Evolutionary conservation across 2,888 invertebrate species (phyloP).

Genomic region (Altica lythri): DNA sequence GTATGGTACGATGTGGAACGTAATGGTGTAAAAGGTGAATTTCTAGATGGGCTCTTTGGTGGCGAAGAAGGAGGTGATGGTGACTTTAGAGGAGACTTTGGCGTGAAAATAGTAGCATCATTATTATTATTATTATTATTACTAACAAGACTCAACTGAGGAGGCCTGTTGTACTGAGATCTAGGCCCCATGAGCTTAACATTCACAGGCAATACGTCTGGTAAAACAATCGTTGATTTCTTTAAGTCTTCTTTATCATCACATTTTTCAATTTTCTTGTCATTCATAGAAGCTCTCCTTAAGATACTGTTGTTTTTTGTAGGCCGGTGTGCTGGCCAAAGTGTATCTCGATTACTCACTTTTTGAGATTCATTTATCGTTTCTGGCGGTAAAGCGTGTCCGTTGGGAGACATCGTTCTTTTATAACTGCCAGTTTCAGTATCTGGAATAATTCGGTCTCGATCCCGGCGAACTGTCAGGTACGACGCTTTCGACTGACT

Average conservation of each 20-base stretch:
- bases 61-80: constrained; percentile 52
- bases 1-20: constrained; percentile 47
- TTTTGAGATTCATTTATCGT: constrained; percentile 44
- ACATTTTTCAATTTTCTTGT: constrained; percentile 46
- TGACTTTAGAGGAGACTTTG: constrained; percentile 51
- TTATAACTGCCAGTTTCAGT: constrained; percentile 77
- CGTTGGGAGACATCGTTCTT: constrained; percentile 72
- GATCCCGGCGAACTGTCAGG: constrained; percentile 71
- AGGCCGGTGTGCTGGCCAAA: constrained; percentile 48
- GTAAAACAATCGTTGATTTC: constrained; percentile 56
- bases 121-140: constrained; percentile 38
- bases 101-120: constrained; percentile 40
- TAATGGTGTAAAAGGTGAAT: constrained; percentile 50
- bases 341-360: constrained; percentile 46
- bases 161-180: constrained; percentile 49
- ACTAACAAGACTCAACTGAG: constrained; percentile 47
- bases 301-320: constrained; percentile 50
- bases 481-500: constrained; percentile 80
- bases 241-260: constrained; percentile 49
- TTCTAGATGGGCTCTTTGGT: constrained; percentile 48
- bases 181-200: constrained; percentile 56
- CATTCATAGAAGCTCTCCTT: constrained; percentile 53
- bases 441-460: constrained; percentile 68
- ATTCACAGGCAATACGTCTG: constrained; percentile 63
- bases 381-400: constrained; percentile 50